Conservation (phyloP, 2,113 vertebrate genomes). For the Ginglymostoma cirratum region DNA sequence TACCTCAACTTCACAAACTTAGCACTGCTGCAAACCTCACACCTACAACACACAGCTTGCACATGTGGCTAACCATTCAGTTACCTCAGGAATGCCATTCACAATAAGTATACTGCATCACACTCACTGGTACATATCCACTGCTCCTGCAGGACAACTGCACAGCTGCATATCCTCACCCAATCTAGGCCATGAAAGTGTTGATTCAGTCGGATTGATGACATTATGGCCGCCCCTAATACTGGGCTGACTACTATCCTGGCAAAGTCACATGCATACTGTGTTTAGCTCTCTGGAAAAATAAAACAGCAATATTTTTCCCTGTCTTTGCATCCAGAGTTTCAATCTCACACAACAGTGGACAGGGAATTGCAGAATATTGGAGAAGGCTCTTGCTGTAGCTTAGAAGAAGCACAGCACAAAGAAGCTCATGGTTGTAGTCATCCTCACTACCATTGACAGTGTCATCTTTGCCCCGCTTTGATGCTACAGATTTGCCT, state of each 20-base stretch:
- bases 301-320: no score
- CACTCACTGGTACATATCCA: background rate
- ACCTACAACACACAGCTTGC: background rate
- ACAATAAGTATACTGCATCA: background rate
- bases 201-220: no score
- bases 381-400: background rate
- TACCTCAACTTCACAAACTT: background rate
- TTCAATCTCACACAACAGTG: background rate
- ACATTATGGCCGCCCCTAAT: no score
- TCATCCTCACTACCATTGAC: no score
- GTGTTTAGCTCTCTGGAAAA: background rate
- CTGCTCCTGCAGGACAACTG: background rate
- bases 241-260: background rate
- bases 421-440: no score
- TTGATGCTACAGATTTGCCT: no score
- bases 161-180: background rate
- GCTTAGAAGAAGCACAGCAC: no score
- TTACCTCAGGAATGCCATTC: background rate
- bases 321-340: background rate
- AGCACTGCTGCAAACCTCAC: background rate
- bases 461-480: no score
- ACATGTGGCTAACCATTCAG: background rate
- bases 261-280: background rate
- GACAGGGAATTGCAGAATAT: background rate
- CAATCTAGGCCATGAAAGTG: background rate